A percentile compares a stretch with the other conserved stretches of the same genome.
phyloP scores from a whole-genome alignment of 2,797 vertebrate species.

The Diplodus puntazzo region DNA sequence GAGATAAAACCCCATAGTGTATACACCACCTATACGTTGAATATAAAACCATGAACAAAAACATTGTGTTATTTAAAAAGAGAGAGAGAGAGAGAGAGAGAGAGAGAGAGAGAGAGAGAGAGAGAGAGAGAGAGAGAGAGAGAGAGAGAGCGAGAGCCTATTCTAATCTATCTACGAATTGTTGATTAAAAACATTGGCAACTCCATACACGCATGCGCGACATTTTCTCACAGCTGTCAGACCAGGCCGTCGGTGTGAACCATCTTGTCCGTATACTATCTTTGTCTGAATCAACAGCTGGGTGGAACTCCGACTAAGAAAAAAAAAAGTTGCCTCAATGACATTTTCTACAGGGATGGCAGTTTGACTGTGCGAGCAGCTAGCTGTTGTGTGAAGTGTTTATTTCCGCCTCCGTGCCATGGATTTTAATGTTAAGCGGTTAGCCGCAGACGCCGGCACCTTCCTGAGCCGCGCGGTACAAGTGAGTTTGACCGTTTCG shows the following conservation, averaged over 20 bases:
- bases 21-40: too few relatives aligned
- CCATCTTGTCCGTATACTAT: constrained; percentile 41
- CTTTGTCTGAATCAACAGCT: constrained; percentile 78
- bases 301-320: constrained; percentile 70
- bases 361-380: constrained; percentile 38
- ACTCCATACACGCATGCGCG: constrained; percentile 23
- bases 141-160: too few relatives aligned
- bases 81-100: too few relatives aligned
- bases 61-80: too few relatives aligned
- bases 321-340: constrained; percentile 67
- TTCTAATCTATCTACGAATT: too few relatives aligned
- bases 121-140: too few relatives aligned
- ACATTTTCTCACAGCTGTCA: neutral
- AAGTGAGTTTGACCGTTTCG: constrained; percentile 82
- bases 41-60: too few relatives aligned
- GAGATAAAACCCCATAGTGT: too few relatives aligned
- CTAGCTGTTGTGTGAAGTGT: constrained; percentile 7
- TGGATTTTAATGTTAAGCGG: constrained; percentile 97
- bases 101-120: too few relatives aligned
- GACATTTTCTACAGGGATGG: constrained; percentile 74
- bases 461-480: constrained; percentile 94
- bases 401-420: constrained; percentile 60
- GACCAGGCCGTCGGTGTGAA: neutral
- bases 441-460: constrained; percentile 95
- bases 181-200: too few relatives aligned